phyloP scores from a whole-genome alignment of 2,888 invertebrate species.

The Rotaria macrura region DNA sequence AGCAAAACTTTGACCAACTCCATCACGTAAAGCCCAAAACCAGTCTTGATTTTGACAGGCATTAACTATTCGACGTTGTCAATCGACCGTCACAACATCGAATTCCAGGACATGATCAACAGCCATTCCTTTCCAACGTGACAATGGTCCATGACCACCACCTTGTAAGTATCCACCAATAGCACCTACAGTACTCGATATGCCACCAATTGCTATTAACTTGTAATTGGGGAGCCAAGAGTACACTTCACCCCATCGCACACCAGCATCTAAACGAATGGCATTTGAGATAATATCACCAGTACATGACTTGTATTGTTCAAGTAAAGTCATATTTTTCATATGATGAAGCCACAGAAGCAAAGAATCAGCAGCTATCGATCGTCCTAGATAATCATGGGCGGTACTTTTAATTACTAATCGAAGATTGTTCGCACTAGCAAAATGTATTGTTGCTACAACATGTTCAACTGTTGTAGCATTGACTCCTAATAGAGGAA shows the following conservation, averaged over 20 bases:
- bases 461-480: background rate
- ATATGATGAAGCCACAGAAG: background rate
- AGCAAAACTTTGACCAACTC: constrained; percentile 37
- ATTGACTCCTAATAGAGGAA: background rate
- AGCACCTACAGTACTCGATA: constrained; percentile 38
- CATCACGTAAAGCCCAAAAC: constrained; percentile 38
- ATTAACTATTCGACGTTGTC: constrained; percentile 26
- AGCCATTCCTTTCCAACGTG: constrained; percentile 38
- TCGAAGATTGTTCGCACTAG: background rate
- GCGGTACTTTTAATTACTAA: background rate
- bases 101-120: constrained; percentile 38
- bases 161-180: constrained; percentile 41
- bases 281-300: constrained; percentile 24
- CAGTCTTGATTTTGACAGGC: constrained; percentile 34
- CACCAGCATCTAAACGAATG: background rate
- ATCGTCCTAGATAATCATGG: background rate
- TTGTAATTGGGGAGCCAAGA: background rate
- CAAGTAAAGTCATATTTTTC: background rate
- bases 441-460: background rate
- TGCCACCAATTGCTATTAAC: constrained; percentile 37
- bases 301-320: background rate
- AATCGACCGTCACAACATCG: constrained; percentile 36
- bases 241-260: constrained; percentile 26
- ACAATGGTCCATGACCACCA: constrained; percentile 40
- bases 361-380: constrained; percentile 28